These are phyloP conservation scores for Actenoides lindsayi DNA, from an alignment of 2,113 vertebrate genomes.

Conservation along the genomic window DNA sequence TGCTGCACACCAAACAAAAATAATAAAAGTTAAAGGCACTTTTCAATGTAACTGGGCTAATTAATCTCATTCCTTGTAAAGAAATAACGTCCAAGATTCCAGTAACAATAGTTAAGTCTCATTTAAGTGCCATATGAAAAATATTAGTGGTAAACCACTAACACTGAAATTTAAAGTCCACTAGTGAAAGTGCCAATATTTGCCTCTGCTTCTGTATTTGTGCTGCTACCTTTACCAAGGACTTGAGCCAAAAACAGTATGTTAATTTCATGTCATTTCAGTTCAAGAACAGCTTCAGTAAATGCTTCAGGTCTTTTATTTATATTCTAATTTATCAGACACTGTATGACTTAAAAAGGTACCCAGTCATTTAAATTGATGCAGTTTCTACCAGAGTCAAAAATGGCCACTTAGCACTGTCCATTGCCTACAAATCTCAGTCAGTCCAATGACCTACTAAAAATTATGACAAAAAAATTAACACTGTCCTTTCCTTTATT, in stretches of 20 bases:
- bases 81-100: not conserved
- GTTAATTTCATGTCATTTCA: not conserved
- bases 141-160: not conserved
- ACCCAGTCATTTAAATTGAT: not conserved
- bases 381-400: not conserved
- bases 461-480: not conserved
- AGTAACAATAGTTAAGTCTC: not conserved
- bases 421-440: not conserved
- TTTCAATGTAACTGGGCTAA: not conserved
- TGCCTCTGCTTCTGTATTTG: not conserved
- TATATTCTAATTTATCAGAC: not conserved
- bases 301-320: not conserved
- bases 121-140: not conserved
- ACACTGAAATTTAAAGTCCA: not conserved
- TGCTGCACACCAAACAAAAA: not conserved
- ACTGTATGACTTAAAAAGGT: not conserved
- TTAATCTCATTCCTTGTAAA: not conserved
- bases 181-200: fast-evolving
- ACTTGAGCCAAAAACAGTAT: not conserved
- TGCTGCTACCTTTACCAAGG: not conserved
- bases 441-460: not conserved
- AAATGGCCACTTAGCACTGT: not conserved
- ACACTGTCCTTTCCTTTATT: not conserved
- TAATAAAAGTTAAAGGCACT: too few species aligned
- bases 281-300: not conserved